Conservation (phyloP, 2,113 vertebrate genomes). For the Carassius auratus region DNA sequence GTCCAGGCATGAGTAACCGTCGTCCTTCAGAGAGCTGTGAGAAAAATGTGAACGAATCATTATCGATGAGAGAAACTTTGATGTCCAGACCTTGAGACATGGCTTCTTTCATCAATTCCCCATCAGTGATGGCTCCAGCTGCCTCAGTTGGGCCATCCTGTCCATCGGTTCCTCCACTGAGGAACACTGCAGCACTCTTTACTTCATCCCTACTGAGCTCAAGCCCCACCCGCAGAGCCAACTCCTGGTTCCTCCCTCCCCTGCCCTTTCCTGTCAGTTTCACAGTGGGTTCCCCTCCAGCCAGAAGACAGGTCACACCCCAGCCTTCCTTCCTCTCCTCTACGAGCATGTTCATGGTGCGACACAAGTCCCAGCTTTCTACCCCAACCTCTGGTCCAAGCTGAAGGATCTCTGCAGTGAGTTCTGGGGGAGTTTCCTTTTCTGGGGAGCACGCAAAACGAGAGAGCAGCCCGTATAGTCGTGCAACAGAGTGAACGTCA, state of each 20-base stretch:
- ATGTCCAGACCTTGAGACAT: conserved; percentile 76
- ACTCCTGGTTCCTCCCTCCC: conserved; percentile 96
- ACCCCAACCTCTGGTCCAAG: conserved; percentile 80
- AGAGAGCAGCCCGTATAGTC: conserved; percentile 84
- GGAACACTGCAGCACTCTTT: conserved; percentile 76
- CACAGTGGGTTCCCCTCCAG: conserved; percentile 93
- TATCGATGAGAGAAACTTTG: conserved; percentile 78
- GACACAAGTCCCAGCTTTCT: conserved; percentile 75
- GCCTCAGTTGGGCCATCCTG: conserved; percentile 94
- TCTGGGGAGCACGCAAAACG: conserved; percentile 67
- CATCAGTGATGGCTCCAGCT: conserved; percentile 86
- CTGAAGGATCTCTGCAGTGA: conserved; percentile 69
- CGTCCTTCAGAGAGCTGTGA: conserved; percentile 78
- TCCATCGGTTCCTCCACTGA: conserved; percentile 93
- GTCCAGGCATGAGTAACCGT: conserved; percentile 83
- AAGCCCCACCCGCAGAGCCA: conserved; percentile 84
- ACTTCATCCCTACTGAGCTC: conserved; percentile 72
- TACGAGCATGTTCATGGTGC: conserved; percentile 74
- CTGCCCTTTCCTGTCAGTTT: conserved; percentile 83
- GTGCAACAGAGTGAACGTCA: conserved; percentile 77
- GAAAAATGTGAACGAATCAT: conserved; percentile 91
- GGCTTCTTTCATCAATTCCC: conserved; percentile 76
- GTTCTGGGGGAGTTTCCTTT: conserved; percentile 58
- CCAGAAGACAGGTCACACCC: conserved; percentile 83
- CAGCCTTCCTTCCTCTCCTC: conserved; percentile 67